phyloP scores from a whole-genome alignment of 2,888 invertebrate species.

The Endotricha flammealis region DNA sequence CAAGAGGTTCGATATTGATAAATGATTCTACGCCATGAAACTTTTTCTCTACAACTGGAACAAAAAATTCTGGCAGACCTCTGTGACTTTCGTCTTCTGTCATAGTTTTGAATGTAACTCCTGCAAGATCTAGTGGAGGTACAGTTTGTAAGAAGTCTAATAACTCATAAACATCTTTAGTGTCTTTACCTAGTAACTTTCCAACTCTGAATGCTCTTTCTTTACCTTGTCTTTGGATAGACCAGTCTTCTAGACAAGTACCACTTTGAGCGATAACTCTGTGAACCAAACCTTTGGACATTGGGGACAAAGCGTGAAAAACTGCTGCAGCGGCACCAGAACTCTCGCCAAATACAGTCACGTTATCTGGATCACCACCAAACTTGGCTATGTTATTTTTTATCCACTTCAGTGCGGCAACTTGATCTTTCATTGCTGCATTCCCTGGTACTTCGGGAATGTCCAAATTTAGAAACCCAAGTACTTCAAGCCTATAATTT shows the following conservation, averaged over 20 bases:
- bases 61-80: conserved; percentile 34
- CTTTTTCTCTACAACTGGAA: conserved; percentile 39
- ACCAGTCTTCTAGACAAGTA: conserved; percentile 31
- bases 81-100: conserved; percentile 30
- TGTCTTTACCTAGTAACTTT: conserved; percentile 26
- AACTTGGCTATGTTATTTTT: conserved; percentile 37
- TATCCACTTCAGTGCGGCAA: conserved; percentile 41
- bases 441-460: conserved; percentile 47
- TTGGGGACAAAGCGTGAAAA: conserved; percentile 46
- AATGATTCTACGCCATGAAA: conserved; percentile 31
- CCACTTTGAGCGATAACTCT: conserved; percentile 49
- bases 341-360: conserved; percentile 50
- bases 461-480: conserved; percentile 44
- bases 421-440: conserved; percentile 50
- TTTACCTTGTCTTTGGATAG: conserved; percentile 18
- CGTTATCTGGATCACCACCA: conserved; percentile 39
- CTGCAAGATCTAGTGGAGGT: conserved; percentile 24
- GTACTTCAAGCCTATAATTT: conserved; percentile 49
- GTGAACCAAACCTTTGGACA: conserved; percentile 45
- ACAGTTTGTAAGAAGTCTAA: conserved; percentile 27
- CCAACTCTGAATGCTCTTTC: conserved; percentile 26
- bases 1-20: conserved; percentile 28
- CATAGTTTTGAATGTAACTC: conserved; percentile 27
- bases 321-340: conserved; percentile 48
- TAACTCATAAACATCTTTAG: conserved; percentile 23